Evolutionary conservation across 2,888 invertebrate species (phyloP).

Genomic region (Cremastobaeus sp.): DNA sequence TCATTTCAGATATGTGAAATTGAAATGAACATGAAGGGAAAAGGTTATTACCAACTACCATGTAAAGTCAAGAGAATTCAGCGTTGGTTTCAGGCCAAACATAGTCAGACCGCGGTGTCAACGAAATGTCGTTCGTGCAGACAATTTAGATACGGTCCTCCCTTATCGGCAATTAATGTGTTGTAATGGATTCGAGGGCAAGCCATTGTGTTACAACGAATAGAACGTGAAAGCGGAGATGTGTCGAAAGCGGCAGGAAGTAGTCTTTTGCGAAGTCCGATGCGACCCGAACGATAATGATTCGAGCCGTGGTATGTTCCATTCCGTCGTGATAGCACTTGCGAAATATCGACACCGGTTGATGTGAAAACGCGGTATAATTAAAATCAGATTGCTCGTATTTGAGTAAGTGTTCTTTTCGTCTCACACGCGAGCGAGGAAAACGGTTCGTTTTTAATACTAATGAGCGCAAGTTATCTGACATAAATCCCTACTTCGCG

Average conservation of each 20-base stretch:
- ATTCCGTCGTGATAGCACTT: constrained; percentile 56
- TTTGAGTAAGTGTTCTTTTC: constrained; percentile 24
- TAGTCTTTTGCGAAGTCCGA: constrained; percentile 62
- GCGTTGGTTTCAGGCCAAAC: constrained; percentile 15
- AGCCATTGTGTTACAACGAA: constrained; percentile 63
- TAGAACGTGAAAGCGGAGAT: constrained; percentile 73
- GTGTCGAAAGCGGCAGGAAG: constrained; percentile 69
- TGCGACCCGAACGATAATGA: constrained; percentile 61
- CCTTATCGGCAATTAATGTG: constrained; percentile 56
- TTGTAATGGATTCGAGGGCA: constrained; percentile 54
- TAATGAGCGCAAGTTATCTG: not conserved
- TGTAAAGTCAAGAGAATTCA: too few species aligned
- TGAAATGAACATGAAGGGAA: too few species aligned
- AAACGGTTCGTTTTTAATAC: constrained; percentile 11
- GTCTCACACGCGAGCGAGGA: constrained; percentile 13
- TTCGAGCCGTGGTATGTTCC: constrained; percentile 37
- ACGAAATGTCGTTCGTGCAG: constrained; percentile 26
- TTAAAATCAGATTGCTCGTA: constrained; percentile 48
- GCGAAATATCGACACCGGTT: constrained; percentile 62
- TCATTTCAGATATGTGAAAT: too few species aligned
- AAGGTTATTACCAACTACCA: too few species aligned
- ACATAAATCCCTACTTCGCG: too few species aligned
- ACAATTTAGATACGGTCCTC: constrained; percentile 45
- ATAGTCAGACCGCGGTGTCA: constrained; percentile 26
- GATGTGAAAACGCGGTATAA: constrained; percentile 50